Conservation (phyloP, 1,140 invertebrate species). For the Eciton burchellii region DNA sequence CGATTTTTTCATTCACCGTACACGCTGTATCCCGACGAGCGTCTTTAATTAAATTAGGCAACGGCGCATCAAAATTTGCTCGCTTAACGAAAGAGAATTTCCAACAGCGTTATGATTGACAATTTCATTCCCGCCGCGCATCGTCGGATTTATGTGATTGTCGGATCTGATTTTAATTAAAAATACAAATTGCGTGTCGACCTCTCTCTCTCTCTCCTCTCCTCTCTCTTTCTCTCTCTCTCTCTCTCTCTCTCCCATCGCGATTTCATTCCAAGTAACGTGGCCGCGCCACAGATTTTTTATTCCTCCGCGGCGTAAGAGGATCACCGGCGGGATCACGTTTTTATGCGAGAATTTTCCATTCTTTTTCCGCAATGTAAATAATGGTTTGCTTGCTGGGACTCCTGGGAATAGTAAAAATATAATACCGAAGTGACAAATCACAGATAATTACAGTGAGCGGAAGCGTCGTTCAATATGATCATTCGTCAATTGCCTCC, state of each 20-base stretch:
- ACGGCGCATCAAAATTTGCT: constrained; percentile 43
- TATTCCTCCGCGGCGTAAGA: constrained; percentile 36
- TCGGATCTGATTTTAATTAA: constrained; percentile 51
- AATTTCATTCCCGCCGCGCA: constrained; percentile 37
- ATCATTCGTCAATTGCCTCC: neutral
- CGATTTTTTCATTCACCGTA: neutral
- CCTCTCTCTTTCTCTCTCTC: too few relatives aligned
- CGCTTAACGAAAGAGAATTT: constrained; percentile 43
- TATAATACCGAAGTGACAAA: too few relatives aligned
- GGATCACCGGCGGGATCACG: constrained; percentile 22
- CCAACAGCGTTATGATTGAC: constrained; percentile 37
- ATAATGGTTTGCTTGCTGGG: constrained; percentile 17
- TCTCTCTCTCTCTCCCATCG: constrained; percentile 15
- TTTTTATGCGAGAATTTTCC: constrained; percentile 25
- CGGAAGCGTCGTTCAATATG: neutral
- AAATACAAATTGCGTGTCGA: constrained; percentile 51
- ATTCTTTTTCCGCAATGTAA: neutral
- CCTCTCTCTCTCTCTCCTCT: constrained; percentile 33
- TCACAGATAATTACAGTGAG: neutral
- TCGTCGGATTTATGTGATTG: constrained; percentile 27
- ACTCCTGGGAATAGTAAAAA: neutral
- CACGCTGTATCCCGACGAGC: neutral
- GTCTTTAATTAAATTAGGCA: constrained; percentile 51
- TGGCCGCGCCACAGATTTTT: constrained; percentile 27
- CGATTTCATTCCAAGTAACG: constrained; percentile 41